phyloP scores from a whole-genome alignment of 2,113 vertebrate species.

The Orcinus orca region DNA sequence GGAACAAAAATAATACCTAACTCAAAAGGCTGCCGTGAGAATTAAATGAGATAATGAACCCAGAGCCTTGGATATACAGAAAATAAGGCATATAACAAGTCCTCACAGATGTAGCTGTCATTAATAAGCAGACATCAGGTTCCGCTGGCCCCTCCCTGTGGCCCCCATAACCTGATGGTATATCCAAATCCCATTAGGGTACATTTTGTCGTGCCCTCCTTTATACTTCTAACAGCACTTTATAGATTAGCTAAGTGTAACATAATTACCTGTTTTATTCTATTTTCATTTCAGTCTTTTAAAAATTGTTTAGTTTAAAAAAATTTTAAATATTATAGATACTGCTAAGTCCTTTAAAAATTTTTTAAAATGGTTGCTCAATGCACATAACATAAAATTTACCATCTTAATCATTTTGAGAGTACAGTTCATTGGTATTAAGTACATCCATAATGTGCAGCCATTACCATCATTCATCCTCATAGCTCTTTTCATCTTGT shows the following conservation, averaged over 20 bases:
- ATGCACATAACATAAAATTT: not conserved
- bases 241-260: not conserved
- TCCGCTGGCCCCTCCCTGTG: not conserved
- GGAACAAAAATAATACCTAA: not conserved
- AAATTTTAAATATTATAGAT: not conserved
- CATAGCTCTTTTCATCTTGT: not conserved
- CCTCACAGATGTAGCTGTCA: not conserved
- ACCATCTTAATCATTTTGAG: not conserved
- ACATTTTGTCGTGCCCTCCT: not conserved
- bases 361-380: not conserved
- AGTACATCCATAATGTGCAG: too few relatives aligned
- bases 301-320: not conserved
- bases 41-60: not conserved
- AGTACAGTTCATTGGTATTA: not conserved
- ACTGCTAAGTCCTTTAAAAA: not conserved
- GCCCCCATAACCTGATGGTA: not conserved
- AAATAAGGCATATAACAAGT: not conserved
- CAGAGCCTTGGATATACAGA: not conserved
- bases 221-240: not conserved
- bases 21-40: not conserved
- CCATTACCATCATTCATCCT: not conserved
- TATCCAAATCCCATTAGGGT: too few relatives aligned
- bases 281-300: not conserved
- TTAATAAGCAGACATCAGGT: not conserved
- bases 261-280: not conserved